These are phyloP conservation scores for Platyrinchus mystaceus DNA, from an alignment of 2,797 vertebrate species.

Conservation along the genomic window DNA sequence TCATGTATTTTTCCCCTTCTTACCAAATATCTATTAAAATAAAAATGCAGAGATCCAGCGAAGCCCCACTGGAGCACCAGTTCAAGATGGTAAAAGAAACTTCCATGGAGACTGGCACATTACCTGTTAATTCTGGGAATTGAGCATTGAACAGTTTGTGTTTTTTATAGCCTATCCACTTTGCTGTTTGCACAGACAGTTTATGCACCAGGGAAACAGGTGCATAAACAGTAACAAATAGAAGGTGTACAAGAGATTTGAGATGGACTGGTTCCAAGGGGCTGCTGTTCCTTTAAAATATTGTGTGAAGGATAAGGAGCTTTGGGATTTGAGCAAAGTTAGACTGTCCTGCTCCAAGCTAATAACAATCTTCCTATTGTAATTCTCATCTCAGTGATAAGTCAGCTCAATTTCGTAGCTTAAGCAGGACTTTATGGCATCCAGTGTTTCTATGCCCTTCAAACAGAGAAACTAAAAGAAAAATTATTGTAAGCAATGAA, in stretches of 20 bases:
- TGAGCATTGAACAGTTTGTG: background rate
- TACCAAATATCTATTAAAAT: background rate
- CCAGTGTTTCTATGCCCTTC: background rate
- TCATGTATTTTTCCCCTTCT: background rate
- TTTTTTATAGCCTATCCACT: background rate
- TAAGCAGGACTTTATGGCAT: background rate
- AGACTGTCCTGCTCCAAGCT: background rate
- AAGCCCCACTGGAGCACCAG: background rate
- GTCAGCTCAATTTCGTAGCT: background rate
- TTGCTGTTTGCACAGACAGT: background rate
- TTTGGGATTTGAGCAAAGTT: background rate
- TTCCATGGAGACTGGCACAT: background rate
- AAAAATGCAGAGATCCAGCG: background rate
- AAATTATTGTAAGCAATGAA: background rate
- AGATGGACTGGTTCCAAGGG: background rate
- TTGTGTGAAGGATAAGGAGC: background rate
- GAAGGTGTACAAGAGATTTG: background rate
- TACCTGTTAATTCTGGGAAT: background rate
- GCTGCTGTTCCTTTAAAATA: background rate
- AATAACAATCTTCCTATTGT: background rate
- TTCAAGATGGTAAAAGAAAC: background rate
- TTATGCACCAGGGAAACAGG: background rate
- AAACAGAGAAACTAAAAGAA: background rate
- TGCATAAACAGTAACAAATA: background rate
- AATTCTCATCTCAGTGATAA: background rate